These are phyloP conservation scores for Pachypeltis micranthus DNA, from an alignment of 1,140 invertebrate species.

Conservation along the genomic window DNA sequence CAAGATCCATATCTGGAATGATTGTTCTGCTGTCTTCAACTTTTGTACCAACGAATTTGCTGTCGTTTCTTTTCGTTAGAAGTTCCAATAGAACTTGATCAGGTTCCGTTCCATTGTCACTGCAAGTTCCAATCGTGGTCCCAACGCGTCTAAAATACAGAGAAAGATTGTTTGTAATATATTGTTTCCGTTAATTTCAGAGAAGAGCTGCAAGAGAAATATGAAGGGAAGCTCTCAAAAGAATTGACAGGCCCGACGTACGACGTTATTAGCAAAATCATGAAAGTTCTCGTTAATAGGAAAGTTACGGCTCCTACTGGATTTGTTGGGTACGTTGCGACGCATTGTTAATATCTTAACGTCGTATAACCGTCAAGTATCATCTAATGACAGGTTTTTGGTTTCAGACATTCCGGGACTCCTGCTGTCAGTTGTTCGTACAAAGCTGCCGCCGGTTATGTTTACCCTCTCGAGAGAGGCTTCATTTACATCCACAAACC, in stretches of 20 bases:
- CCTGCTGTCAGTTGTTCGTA: slow-evolving; percentile 92
- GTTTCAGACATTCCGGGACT: slow-evolving; percentile 75
- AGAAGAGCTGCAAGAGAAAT: slow-evolving; percentile 85
- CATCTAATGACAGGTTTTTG: too few species aligned
- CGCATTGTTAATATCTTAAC: too few species aligned
- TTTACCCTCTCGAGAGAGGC: slow-evolving; percentile 97
- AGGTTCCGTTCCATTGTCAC: too few species aligned
- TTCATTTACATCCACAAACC: slow-evolving; percentile 99
- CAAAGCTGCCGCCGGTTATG: slow-evolving; percentile 91
- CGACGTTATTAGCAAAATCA: slow-evolving; percentile 89
- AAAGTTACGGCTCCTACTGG: slow-evolving; percentile 90
- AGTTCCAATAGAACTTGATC: too few species aligned
- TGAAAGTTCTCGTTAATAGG: slow-evolving; percentile 89
- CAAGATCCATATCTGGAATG: too few species aligned
- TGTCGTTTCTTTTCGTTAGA: too few species aligned
- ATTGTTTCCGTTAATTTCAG: slow-evolving; percentile 39
- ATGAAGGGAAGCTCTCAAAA: slow-evolving; percentile 84
- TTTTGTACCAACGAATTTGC: too few species aligned
- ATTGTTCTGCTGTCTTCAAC: too few species aligned
- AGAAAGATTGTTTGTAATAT: too few species aligned
- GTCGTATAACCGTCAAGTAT: too few species aligned
- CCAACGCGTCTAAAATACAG: too few species aligned
- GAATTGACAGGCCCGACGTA: slow-evolving; percentile 86
- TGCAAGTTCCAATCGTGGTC: too few species aligned
- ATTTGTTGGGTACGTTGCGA: slow-evolving; percentile 68